phyloP scores from a whole-genome alignment of 2,888 invertebrate genomes.

The Tetrapedia diversipes region DNA sequence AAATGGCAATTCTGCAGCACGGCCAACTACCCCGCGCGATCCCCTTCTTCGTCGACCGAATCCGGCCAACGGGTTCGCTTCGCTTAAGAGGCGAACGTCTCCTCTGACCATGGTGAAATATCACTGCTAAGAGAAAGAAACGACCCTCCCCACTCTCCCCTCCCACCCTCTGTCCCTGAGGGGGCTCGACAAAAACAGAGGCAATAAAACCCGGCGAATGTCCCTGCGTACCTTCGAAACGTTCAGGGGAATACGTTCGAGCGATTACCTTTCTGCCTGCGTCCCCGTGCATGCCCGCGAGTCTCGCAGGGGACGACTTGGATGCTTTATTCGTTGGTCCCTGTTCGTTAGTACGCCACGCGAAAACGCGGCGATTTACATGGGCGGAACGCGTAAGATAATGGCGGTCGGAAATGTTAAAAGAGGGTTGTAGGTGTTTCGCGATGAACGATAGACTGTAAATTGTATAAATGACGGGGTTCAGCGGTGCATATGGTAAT shows the following conservation, averaged over 20 bases:
- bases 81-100: constrained; percentile 70
- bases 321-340: constrained; percentile 42
- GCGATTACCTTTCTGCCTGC: constrained; percentile 65
- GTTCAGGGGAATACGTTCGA: constrained; percentile 65
- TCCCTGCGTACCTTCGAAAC: constrained; percentile 41
- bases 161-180: constrained; percentile 62
- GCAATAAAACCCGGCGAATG: constrained; percentile 74
- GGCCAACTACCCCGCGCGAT: constrained; percentile 68
- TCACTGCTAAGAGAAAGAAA: constrained; percentile 76
- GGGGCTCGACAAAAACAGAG: constrained; percentile 76
- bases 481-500: not conserved
- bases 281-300: constrained; percentile 45
- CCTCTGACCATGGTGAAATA: constrained; percentile 74
- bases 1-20: constrained; percentile 79
- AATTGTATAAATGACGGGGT: not conserved
- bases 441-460: not conserved
- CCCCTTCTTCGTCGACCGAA: constrained; percentile 48
- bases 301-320: constrained; percentile 44
- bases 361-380: too few species aligned
- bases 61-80: constrained; percentile 61
- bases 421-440: too few species aligned
- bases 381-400: too few species aligned
- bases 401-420: not conserved
- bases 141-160: too few species aligned
- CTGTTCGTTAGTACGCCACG: not conserved